These are phyloP conservation scores for Ciconia boyciana DNA, from an alignment of 2,113 vertebrate genomes.

Conservation along the genomic window DNA sequence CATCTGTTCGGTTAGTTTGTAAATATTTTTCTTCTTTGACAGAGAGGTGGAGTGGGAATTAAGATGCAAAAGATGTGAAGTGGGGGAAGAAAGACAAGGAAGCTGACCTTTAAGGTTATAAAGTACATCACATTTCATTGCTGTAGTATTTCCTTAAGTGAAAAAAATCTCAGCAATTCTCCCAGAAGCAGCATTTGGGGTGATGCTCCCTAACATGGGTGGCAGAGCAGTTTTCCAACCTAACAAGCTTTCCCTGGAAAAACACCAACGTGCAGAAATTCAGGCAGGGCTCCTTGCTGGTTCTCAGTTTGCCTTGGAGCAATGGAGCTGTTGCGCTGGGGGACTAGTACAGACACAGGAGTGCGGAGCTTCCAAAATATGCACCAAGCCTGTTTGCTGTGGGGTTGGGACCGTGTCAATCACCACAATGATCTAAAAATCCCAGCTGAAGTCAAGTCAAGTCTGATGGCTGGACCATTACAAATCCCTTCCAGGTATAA, in stretches of 20 bases:
- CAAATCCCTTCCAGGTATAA: background rate
- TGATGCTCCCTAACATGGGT: fast-evolving
- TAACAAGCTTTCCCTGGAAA: background rate
- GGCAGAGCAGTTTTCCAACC: background rate
- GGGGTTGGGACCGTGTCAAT: background rate
- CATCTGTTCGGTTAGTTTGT: too few relatives aligned
- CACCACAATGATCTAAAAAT: background rate
- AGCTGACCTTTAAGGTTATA: background rate
- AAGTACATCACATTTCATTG: background rate
- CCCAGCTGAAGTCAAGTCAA: background rate
- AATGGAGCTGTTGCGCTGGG: background rate
- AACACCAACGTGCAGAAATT: background rate
- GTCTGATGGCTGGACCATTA: background rate
- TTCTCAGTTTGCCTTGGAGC: background rate
- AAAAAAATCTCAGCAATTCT: background rate
- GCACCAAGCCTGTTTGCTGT: too few relatives aligned
- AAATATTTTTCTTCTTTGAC: background rate
- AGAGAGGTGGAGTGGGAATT: background rate
- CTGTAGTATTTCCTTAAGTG: background rate
- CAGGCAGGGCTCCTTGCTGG: background rate
- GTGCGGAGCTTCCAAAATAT: background rate
- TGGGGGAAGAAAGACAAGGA: background rate
- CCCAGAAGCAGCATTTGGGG: background rate
- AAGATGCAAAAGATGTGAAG: background rate
- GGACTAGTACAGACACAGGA: background rate